These are phyloP conservation scores for Sebastes vulpes DNA, from an alignment of 2,797 vertebrate genomes.

Conservation along the genomic window DNA sequence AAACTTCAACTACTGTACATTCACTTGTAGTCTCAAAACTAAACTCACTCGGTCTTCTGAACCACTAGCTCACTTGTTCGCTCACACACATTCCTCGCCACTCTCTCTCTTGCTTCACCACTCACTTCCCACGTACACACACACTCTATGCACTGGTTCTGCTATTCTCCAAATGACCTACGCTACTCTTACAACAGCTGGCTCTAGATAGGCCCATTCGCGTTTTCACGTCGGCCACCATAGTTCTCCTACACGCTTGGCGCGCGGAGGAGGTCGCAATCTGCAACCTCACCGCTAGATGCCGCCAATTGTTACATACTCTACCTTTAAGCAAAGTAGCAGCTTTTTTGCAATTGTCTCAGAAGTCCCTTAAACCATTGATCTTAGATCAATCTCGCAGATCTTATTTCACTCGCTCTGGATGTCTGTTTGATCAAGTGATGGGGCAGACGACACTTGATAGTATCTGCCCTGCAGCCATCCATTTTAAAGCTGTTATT, in stretches of 20 bases:
- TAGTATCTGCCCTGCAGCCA: constrained; percentile 8
- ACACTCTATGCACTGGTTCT: not conserved
- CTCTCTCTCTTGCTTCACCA: not conserved
- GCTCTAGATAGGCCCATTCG: not conserved
- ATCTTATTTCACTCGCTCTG: constrained; percentile 31
- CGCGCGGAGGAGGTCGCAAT: not conserved
- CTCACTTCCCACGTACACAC: not conserved
- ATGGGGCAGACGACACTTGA: not conserved
- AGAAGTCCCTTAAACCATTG: constrained; percentile 14
- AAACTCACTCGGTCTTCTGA: not conserved
- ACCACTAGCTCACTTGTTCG: not conserved
- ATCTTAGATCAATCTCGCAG: not conserved
- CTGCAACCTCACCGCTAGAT: not conserved
- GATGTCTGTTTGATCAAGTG: constrained; percentile 22
- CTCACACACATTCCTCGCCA: not conserved
- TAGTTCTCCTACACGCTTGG: not conserved
- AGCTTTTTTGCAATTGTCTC: constrained; percentile 6
- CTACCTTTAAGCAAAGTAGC: not conserved
- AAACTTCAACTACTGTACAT: no score
- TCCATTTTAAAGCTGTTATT: constrained; percentile 21
- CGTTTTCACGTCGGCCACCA: not conserved
- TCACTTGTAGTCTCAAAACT: no score
- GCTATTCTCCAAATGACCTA: not conserved
- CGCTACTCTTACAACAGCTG: not conserved
- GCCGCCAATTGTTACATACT: not conserved